Evolutionary conservation across 2,888 invertebrate species (phyloP).

Genomic region (Habroteleia sp.): DNA sequence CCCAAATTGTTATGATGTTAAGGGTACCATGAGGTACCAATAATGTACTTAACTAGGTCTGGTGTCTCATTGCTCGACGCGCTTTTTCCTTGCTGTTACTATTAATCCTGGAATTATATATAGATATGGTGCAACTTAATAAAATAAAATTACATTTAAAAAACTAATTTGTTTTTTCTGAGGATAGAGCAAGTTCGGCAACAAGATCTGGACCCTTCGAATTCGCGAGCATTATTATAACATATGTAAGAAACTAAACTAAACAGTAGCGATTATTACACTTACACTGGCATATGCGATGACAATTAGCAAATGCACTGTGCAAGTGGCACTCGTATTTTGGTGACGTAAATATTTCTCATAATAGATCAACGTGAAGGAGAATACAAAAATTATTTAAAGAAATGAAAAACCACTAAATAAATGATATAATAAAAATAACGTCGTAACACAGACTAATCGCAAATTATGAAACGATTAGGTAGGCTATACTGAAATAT

Average conservation of each 20-base stretch:
- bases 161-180: background rate
- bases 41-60: conserved; percentile 63
- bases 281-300: conserved; percentile 56
- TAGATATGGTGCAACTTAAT: background rate
- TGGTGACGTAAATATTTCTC: conserved; percentile 64
- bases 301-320: conserved; percentile 57
- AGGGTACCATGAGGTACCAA: conserved; percentile 21
- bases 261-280: conserved; percentile 64
- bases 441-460: conserved; percentile 70
- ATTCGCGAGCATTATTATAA: conserved; percentile 13
- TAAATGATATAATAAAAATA: conserved; percentile 51
- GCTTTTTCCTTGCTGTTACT: conserved; percentile 59
- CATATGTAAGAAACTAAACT: conserved; percentile 17
- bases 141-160: background rate
- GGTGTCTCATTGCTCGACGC: conserved; percentile 61
- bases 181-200: conserved; percentile 52
- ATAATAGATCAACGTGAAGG: conserved; percentile 52
- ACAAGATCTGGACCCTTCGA: conserved; percentile 54
- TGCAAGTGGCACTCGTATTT: conserved; percentile 66
- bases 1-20: conserved; percentile 44
- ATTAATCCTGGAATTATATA: conserved; percentile 11
- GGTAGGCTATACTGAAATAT: conserved; percentile 72
- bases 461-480: conserved; percentile 70
- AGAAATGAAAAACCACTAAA: conserved; percentile 15
- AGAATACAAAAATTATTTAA: conserved; percentile 37